Evolutionary conservation across 2,888 invertebrate species (phyloP), one percentile per base, ranked within the genome.

Genomic region (Agrotis segetum): DNA sequence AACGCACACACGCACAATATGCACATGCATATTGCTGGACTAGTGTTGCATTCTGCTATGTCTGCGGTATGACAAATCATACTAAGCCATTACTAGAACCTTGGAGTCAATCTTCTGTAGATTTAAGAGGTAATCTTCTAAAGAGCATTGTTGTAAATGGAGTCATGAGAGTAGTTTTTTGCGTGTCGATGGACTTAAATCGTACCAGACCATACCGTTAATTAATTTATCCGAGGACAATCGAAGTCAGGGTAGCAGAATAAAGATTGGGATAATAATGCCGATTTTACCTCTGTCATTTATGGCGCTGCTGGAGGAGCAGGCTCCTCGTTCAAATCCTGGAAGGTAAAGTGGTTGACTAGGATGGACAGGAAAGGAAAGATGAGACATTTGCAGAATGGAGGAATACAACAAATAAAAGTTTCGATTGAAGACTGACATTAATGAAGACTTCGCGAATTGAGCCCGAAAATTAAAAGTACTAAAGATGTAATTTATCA

Each of bases 1-100:
- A 74, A 34, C 17, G 49, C 71, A 79, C 77, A 81, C 63, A 69
- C 69, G 71, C 67, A 74, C 46, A 71, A n/a, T 52, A 59, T 65
- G 58, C 70, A 73, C 16, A 21, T 67, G 29, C 44, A 74, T 76
- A 50, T 68, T 66, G 65, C 53, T 61, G 21, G 61, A 58, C 63
- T 77, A 61, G 53, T 58, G 50, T 56, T 67, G 34, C 53, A 24
- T 53, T 67, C 29, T 66, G 62, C 63, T 13, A 69, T 16, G 68
- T 63, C 75, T 79, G 58, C 52, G 19, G 66, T 34, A 19, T 9
- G n/a, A 53, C 21, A 19, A 21, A 64, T 56, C 14, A 53, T 13
- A 52, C 0, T n/a, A 44, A 59, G 19, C n/a, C 34, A 14, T n/a
- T 19, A 19, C 11, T 40, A 16, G 34, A 70, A 40, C 40, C 40